Conservation (phyloP, 1,140 invertebrate species). For the Penaeus indicus region DNA sequence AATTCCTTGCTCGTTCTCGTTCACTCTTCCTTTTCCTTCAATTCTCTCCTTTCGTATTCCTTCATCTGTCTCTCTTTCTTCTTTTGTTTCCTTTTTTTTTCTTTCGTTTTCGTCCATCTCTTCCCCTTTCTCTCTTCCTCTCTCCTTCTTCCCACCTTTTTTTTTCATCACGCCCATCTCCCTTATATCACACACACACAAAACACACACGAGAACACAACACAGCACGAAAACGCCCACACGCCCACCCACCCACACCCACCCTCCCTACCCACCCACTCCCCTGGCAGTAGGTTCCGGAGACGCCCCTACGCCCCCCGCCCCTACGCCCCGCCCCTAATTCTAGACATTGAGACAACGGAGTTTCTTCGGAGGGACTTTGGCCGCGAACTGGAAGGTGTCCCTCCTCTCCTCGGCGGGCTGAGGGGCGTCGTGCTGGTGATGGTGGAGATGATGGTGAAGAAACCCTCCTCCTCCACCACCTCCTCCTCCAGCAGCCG, state of each 20-base stretch:
- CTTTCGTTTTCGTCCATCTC: too few relatives aligned
- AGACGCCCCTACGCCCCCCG: too few relatives aligned
- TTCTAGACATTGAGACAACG: constrained; percentile 82
- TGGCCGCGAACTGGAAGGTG: constrained; percentile 78
- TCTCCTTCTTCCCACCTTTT: not conserved
- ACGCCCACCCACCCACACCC: not conserved
- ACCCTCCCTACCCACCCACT: not conserved
- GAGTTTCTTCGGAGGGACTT: constrained; percentile 79
- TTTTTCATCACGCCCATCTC: not conserved
- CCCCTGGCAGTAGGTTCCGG: not conserved
- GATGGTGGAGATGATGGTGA: not conserved
- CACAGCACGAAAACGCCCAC: not conserved
- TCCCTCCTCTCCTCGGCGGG: constrained; percentile 69
- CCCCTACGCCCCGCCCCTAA: constrained; percentile 8
- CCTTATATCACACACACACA: not conserved
- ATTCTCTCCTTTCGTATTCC: too few relatives aligned
- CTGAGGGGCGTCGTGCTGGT: not conserved
- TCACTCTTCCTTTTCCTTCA: too few relatives aligned
- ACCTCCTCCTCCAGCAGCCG: not conserved
- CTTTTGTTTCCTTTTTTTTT: too few relatives aligned
- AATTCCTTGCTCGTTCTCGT: too few relatives aligned
- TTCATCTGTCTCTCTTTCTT: too few relatives aligned
- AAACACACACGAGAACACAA: not conserved
- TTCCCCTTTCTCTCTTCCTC: too few relatives aligned
- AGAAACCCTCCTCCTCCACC: not conserved